Conservation (phyloP, 2,797 vertebrate species). For the Leptoclinus maculatus region DNA sequence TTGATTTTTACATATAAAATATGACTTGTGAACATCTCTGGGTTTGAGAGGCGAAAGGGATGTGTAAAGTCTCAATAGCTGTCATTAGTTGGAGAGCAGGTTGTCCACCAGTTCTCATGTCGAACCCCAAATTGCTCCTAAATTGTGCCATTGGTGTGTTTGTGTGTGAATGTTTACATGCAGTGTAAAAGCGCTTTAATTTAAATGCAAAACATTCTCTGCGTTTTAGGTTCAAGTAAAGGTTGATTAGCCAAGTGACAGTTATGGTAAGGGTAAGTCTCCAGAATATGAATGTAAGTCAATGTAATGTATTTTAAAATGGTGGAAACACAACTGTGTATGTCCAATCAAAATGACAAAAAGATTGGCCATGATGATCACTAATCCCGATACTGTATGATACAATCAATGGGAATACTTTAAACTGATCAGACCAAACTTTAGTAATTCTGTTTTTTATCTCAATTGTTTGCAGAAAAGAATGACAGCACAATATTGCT, state of each 20-base stretch:
- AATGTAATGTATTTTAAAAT: background rate
- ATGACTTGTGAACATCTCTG: too few species aligned
- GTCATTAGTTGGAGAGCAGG: too few species aligned
- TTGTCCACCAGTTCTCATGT: too few species aligned
- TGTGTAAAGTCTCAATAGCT: too few species aligned
- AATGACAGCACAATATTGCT: background rate
- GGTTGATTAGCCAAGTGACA: background rate
- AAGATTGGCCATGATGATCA: background rate
- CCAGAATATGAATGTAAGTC: background rate
- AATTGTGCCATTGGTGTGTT: too few species aligned
- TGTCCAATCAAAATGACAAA: conserved; percentile 3
- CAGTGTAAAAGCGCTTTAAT: too few species aligned
- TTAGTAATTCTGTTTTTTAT: background rate
- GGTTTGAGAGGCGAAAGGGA: too few species aligned
- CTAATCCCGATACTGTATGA: background rate
- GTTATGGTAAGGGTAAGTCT: background rate
- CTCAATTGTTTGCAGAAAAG: background rate
- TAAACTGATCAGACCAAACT: background rate
- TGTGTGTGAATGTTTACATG: too few species aligned
- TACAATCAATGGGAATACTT: background rate
- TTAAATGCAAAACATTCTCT: background rate
- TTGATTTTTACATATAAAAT: too few species aligned
- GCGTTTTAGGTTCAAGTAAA: background rate
- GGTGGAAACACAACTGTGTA: background rate
- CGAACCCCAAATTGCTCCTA: too few species aligned